Evolutionary conservation across 2,113 vertebrate genomes (phyloP), one percentile per base, ranked within the genome.

Genomic region (Poeciliopsis turrubarensis): DNA sequence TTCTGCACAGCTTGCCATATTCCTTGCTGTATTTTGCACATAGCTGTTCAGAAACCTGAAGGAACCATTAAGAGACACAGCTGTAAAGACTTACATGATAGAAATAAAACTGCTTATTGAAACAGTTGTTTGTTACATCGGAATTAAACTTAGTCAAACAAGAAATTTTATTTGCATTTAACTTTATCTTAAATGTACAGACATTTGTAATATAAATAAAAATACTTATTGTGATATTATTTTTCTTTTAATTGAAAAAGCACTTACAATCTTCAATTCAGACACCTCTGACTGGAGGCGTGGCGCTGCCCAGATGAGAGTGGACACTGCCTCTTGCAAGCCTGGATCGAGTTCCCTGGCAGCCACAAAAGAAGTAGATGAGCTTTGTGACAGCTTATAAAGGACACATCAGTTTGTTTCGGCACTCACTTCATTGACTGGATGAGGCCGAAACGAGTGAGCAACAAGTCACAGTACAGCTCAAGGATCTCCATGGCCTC

Each of bases 401-500:
- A 54, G 6, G 0, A 17, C 31, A 60, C 4, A 37, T 39, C 31
- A 31, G n/a, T 73, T 8, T 71, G 4, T 12, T 15, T 71, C n/a
- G n/a, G 19, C 27, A 89, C 95, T 97, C 92, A 99, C 98, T 98
- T 99, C 98, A 99, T 99, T 4, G 97, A 97, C 76, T 98, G 97
- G 78, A 99, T 98, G 81, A 99, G 95, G 84, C 98, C 98, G 77
- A 98, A 98, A 25, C 98, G 96, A 32, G 98, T 94, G 34, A 99
- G 89, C 66, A 99, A 93, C 74, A 99, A 93, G 76, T 99, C 98
- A 57, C 98, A 99, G 89, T 99, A 98, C 39, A 99, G 93, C 90
- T 99, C 98, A 85, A 99, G 91, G 90, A 99, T 99, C 91, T 99
- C 98, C 98, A 99, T 99, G 85, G 98, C 98, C 82, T 99, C 98